phyloP scores from a whole-genome alignment of 2,113 vertebrate genomes.

The Leptobrachium ailaonicum region DNA sequence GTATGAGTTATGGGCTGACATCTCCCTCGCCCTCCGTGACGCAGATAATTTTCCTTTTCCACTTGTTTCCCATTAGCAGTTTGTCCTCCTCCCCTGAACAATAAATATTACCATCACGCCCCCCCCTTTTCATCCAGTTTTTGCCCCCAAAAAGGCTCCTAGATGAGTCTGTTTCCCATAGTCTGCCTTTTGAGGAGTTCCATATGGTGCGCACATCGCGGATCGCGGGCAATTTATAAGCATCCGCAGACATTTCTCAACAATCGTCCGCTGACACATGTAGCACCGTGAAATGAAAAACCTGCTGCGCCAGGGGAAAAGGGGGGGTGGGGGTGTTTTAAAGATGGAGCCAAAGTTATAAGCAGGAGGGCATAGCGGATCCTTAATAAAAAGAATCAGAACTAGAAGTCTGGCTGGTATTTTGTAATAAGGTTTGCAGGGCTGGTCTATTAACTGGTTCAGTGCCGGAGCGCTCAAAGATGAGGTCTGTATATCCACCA shows the following conservation, averaged over 20 bases:
- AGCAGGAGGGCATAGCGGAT: constrained; percentile 15
- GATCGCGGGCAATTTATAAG: constrained; percentile 38
- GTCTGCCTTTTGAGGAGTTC: constrained; percentile 20
- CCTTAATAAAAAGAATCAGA: constrained; percentile 4
- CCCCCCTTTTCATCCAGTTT: neutral
- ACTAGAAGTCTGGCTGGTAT: constrained; percentile 1
- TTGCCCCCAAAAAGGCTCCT: constrained; percentile 12
- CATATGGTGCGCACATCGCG: constrained; percentile 27
- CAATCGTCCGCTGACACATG: constrained; percentile 33
- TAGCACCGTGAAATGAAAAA: constrained; percentile 34
- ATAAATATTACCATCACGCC: too few relatives aligned
- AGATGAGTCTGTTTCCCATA: constrained; percentile 21
- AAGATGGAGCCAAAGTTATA: constrained; percentile 26
- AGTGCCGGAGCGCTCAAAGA: too few relatives aligned
- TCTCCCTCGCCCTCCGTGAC: too few relatives aligned
- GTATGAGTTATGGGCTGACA: too few relatives aligned
- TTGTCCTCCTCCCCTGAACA: too few relatives aligned
- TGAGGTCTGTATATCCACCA: too few relatives aligned
- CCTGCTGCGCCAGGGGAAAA: constrained; percentile 8
- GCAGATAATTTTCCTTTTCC: too few relatives aligned
- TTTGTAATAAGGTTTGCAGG: neutral
- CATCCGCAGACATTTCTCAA: constrained; percentile 30
- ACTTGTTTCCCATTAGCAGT: too few relatives aligned
- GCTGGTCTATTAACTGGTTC: too few relatives aligned
- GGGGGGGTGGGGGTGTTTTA: constrained; percentile 20